phyloP scores from a whole-genome alignment of 2,797 vertebrate species.

The Labeo calbasu region DNA sequence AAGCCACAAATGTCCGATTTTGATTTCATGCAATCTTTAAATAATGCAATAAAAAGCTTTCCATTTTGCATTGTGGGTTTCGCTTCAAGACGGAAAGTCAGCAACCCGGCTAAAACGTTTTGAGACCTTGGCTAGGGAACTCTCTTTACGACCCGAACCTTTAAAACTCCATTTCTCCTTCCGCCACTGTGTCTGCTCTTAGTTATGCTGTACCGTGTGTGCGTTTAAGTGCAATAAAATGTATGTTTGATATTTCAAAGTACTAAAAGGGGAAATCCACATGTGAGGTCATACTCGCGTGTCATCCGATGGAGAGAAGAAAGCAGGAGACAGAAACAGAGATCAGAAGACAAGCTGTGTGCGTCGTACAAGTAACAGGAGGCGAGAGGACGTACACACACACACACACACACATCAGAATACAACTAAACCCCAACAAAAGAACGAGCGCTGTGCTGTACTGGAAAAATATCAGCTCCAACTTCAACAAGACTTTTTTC shows the following conservation, averaged over 20 bases:
- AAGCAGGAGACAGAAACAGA: slow-evolving; percentile 40
- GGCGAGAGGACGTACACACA: neutral
- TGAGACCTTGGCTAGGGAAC: slow-evolving; percentile 13
- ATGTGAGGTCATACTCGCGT: slow-evolving; percentile 42
- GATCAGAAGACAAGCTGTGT: slow-evolving; percentile 52
- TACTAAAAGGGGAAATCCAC: slow-evolving; percentile 41
- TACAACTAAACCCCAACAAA: slow-evolving; percentile 32
- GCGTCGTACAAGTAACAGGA: slow-evolving; percentile 47
- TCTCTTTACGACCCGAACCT: slow-evolving; percentile 30
- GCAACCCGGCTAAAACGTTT: slow-evolving; percentile 29
- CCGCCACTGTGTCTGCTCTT: slow-evolving; percentile 18
- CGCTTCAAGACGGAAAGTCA: neutral
- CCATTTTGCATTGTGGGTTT: slow-evolving; percentile 10
- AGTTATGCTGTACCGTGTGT: neutral
- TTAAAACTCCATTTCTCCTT: slow-evolving; percentile 40
- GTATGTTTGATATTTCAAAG: slow-evolving; percentile 26
- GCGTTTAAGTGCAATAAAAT: slow-evolving; percentile 12
- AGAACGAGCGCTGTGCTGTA: slow-evolving; percentile 47
- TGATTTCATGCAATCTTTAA: slow-evolving; percentile 10
- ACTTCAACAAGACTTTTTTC: slow-evolving; percentile 57
- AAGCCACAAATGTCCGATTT: neutral
- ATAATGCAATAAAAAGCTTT: slow-evolving; percentile 33
- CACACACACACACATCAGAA: slow-evolving; percentile 13
- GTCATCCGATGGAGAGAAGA: slow-evolving; percentile 2
- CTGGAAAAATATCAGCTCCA: slow-evolving; percentile 56